Conservation (phyloP, 1,140 invertebrate genomes). For the Drosophila ambigua region DNA sequence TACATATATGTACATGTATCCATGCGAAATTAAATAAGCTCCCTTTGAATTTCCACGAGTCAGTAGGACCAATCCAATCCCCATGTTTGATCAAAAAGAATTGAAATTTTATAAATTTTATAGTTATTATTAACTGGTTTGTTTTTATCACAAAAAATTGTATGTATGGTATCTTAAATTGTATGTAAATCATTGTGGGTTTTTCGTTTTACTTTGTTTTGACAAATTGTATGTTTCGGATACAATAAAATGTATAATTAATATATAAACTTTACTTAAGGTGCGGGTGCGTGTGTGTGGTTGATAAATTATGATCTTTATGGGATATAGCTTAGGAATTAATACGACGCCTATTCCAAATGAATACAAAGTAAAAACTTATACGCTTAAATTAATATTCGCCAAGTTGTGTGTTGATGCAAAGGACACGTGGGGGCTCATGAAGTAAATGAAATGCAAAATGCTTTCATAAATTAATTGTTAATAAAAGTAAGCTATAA, state of each 20-base stretch:
- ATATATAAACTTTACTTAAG: neutral
- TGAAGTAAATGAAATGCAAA: constrained; percentile 44
- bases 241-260: constrained; percentile 44
- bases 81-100: neutral
- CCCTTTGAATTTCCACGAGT: too few species aligned
- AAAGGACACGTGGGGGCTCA: constrained; percentile 11
- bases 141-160: constrained; percentile 71
- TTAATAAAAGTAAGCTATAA: constrained; percentile 42
- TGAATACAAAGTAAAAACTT: constrained; percentile 52
- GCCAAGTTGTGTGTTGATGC: constrained; percentile 53
- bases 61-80: too few species aligned
- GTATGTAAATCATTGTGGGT: constrained; percentile 43
- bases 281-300: constrained; percentile 8
- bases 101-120: constrained; percentile 52
- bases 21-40: neutral
- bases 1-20: too few species aligned
- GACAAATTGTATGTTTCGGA: constrained; percentile 38
- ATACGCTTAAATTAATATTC: constrained; percentile 71
- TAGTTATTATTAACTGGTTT: constrained; percentile 69
- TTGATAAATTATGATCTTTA: constrained; percentile 56
- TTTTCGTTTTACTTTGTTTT: constrained; percentile 46
- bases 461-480: constrained; percentile 33
- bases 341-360: constrained; percentile 42
- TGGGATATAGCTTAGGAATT: constrained; percentile 50
- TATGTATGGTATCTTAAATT: constrained; percentile 64